Conservation (phyloP, 2,888 invertebrate species). For the Tenthredo notha region DNA sequence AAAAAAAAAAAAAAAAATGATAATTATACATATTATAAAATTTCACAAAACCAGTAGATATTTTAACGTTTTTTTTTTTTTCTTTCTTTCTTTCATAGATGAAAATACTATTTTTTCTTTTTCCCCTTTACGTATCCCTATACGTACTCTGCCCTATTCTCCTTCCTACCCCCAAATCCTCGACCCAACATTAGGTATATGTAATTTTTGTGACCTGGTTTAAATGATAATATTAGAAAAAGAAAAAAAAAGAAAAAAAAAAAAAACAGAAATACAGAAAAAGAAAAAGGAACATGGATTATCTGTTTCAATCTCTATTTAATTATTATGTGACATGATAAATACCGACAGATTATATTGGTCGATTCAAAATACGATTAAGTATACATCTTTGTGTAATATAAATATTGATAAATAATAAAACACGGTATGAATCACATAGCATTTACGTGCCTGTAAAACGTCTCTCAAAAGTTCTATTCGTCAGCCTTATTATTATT, state of each 20-base stretch:
- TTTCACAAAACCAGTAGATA: constrained; percentile 57
- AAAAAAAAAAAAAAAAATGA: constrained; percentile 25
- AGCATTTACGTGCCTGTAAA: constrained; percentile 33
- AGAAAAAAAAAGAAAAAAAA: neutral
- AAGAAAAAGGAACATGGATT: constrained; percentile 42
- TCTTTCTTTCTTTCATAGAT: constrained; percentile 43
- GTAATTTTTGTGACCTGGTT: constrained; percentile 72
- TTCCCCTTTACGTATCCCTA: too few species aligned
- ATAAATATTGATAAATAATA: constrained; percentile 68
- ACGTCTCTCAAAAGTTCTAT: constrained; percentile 25
- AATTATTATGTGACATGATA: constrained; percentile 68
- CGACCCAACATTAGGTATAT: constrained; percentile 62
- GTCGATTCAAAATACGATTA: constrained; percentile 73
- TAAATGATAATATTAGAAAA: constrained; percentile 67
- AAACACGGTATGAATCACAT: constrained; percentile 69
- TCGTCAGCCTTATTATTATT: neutral
- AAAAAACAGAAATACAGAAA: too few species aligned
- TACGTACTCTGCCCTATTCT: neutral
- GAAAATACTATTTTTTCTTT: neutral
- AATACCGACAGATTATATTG: constrained; percentile 70
- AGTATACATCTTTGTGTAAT: constrained; percentile 75
- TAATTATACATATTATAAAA: constrained; percentile 38
- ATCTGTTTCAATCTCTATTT: constrained; percentile 69
- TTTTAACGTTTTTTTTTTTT: constrained; percentile 58
- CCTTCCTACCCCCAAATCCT: neutral